Conservation (phyloP, 1,140 invertebrate genomes). For the Polypedilum vanderplanki region DNA sequence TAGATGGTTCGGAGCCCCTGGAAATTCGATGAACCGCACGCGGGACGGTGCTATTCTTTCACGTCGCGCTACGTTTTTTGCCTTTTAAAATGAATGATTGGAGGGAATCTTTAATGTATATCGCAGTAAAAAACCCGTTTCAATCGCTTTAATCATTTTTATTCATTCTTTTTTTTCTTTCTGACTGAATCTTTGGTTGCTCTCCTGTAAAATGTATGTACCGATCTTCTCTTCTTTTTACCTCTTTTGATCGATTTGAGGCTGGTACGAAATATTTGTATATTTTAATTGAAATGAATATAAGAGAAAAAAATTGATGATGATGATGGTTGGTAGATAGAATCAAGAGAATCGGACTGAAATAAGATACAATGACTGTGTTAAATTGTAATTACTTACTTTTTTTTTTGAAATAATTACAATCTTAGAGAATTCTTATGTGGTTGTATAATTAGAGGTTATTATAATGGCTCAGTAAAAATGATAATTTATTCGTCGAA, state of each 20-base stretch:
- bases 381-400: slow-evolving; percentile 25
- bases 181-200: too few species aligned
- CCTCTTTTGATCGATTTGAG: neutral
- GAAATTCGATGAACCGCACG: slow-evolving; percentile 22
- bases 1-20: neutral
- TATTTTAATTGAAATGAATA: slow-evolving; percentile 26
- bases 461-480: too few species aligned
- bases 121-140: slow-evolving; percentile 25
- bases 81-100: slow-evolving; percentile 29
- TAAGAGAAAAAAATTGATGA: neutral
- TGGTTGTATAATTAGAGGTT: too few species aligned
- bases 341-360: neutral
- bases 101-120: slow-evolving; percentile 26
- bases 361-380: slow-evolving; percentile 21
- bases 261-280: slow-evolving; percentile 6
- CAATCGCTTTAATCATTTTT: slow-evolving; percentile 18
- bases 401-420: slow-evolving; percentile 19
- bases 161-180: neutral
- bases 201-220: too few species aligned
- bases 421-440: neutral
- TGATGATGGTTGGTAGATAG: neutral
- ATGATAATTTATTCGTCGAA: too few species aligned
- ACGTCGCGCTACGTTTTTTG: slow-evolving; percentile 22
- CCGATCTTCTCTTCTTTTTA: neutral
- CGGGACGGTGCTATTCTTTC: slow-evolving; percentile 20